Evolutionary conservation across 1,140 invertebrate species (phyloP).

Genomic region (Halesus radiatus): DNA sequence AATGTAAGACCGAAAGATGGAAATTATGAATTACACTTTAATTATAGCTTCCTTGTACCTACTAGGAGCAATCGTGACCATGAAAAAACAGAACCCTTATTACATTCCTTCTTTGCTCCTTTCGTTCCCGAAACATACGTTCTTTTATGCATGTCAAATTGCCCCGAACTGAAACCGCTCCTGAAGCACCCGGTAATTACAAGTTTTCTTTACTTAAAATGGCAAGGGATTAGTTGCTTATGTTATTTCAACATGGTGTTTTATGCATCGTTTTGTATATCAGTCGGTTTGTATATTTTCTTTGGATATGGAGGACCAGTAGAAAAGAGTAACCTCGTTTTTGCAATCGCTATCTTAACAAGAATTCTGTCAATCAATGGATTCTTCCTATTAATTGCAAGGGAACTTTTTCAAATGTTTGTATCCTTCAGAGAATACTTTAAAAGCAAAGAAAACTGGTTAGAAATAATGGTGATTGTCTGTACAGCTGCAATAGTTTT

Average conservation of each 20-base stretch:
- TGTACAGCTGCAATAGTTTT: conserved; percentile 69
- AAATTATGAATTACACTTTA: conserved; percentile 79
- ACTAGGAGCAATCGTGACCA: conserved; percentile 65
- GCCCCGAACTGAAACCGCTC: conserved; percentile 74
- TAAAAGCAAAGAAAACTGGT: conserved; percentile 77
- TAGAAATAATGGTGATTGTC: conserved; percentile 77
- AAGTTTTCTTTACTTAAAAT: conserved; percentile 86
- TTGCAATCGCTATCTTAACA: too few species aligned
- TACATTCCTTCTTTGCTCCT: too few species aligned
- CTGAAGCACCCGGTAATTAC: conserved; percentile 84
- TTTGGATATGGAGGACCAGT: conserved; percentile 70
- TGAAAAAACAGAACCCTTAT: conserved; percentile 63
- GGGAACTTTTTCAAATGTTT: conserved; percentile 79
- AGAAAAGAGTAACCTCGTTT: conserved; percentile 61
- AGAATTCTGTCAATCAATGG: conserved; percentile 64
- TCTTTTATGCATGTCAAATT: conserved; percentile 76
- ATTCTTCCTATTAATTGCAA: conserved; percentile 69
- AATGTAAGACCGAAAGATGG: conserved; percentile 74
- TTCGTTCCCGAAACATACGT: conserved; percentile 71
- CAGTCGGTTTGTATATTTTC: conserved; percentile 77
- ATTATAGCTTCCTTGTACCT: conserved; percentile 79
- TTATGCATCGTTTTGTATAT: conserved; percentile 78
- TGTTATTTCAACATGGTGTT: conserved; percentile 80
- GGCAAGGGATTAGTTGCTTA: conserved; percentile 79
- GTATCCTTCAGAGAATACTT: conserved; percentile 76